phyloP scores from a whole-genome alignment of 2,888 invertebrate species.

The Caenorhabditis sinica region DNA sequence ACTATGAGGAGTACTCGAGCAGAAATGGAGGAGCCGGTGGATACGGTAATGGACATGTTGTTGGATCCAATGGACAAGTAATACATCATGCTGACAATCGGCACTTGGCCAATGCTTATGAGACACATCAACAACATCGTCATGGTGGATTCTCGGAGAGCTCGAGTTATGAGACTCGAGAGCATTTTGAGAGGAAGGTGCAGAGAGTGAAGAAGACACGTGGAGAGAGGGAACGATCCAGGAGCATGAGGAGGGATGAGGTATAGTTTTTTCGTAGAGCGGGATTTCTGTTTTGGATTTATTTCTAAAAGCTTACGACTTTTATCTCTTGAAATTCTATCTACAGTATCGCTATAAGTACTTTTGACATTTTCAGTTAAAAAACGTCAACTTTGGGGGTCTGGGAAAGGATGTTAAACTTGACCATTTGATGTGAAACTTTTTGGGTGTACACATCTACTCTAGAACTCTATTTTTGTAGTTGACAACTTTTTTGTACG shows the following conservation, averaged over 20 bases:
- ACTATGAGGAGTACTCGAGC: slow-evolving; percentile 61
- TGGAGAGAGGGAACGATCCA: slow-evolving; percentile 78
- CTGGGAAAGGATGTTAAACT: too few species aligned
- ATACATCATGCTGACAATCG: slow-evolving; percentile 86
- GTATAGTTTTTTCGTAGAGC: slow-evolving; percentile 54
- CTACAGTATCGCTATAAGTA: too few species aligned
- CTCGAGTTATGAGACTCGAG: slow-evolving; percentile 82
- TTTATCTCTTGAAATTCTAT: too few species aligned
- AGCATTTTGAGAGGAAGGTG: slow-evolving; percentile 83
- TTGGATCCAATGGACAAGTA: slow-evolving; percentile 83
- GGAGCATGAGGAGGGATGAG: slow-evolving; percentile 74
- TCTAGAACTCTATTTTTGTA: too few species aligned
- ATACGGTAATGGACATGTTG: slow-evolving; percentile 82
- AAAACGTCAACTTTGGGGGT: too few species aligned
- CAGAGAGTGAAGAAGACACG: slow-evolving; percentile 80
- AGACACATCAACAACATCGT: slow-evolving; percentile 49
- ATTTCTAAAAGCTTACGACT: background rate
- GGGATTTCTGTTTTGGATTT: slow-evolving; percentile 4
- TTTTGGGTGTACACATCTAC: too few species aligned
- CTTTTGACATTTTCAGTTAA: too few species aligned
- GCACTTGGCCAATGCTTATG: slow-evolving; percentile 68
- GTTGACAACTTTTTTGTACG: too few species aligned
- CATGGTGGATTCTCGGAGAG: slow-evolving; percentile 80
- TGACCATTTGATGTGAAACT: too few species aligned
- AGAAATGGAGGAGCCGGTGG: slow-evolving; percentile 70